Conservation (phyloP, 2,797 vertebrate species). For the Aulostomus chinensis region DNA sequence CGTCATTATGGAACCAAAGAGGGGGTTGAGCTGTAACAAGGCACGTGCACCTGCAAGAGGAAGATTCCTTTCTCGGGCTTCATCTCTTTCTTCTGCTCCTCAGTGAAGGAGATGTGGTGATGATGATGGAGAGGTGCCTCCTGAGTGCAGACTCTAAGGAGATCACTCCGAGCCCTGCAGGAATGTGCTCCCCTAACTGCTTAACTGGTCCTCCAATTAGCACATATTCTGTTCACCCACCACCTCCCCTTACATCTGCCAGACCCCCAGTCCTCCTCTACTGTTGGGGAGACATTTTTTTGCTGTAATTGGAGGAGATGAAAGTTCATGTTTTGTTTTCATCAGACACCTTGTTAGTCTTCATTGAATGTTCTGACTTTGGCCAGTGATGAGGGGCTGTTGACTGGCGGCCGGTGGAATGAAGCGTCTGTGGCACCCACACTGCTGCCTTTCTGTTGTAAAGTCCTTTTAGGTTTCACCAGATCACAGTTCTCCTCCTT, state of each 20-base stretch:
- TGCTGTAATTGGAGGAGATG: constrained; percentile 59
- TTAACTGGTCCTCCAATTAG: constrained; percentile 85
- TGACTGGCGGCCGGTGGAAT: neutral
- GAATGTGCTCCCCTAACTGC: constrained; percentile 85
- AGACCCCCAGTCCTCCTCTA: constrained; percentile 11
- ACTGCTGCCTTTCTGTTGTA: neutral
- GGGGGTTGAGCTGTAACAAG: constrained; percentile 86
- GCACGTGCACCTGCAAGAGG: constrained; percentile 81
- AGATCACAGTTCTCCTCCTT: neutral
- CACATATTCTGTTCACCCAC: constrained; percentile 62
- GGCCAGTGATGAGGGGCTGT: neutral
- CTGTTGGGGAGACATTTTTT: constrained; percentile 50
- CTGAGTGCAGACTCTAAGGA: constrained; percentile 85
- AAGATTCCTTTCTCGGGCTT: constrained; percentile 71
- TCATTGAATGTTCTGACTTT: constrained; percentile 11
- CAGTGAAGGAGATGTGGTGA: constrained; percentile 46
- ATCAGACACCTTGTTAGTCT: constrained; percentile 4
- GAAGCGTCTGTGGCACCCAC: neutral
- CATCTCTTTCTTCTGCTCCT: constrained; percentile 53
- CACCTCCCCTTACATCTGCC: constrained; percentile 29
- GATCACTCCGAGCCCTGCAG: constrained; percentile 78
- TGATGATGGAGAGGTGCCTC: constrained; percentile 44
- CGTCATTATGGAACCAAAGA: constrained; percentile 65
- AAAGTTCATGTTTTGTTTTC: constrained; percentile 19
- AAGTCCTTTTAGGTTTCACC: neutral